Base-by-base conservation (phyloP, 1,140 invertebrate genomes). In the Lutraria rhynchaena region DNA sequence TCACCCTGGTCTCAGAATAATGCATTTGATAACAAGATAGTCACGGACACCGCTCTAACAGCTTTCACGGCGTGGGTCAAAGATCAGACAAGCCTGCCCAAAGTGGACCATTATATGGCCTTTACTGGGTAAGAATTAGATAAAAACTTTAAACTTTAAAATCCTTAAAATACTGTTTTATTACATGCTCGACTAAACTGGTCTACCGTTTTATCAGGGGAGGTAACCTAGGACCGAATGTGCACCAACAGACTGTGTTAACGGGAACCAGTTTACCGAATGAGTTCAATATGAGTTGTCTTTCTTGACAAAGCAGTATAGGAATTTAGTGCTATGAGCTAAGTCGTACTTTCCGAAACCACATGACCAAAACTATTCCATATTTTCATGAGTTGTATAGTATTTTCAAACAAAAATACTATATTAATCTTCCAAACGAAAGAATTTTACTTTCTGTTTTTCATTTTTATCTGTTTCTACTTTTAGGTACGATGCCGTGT, bases 71-170 rank as follows among this genome's bases (percentile, higher is more conserved):
- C n/a, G 13, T 88, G 87, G 87, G 24, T 60, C n/a, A 29, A 58
- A 5, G 5, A 29, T 3, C 55, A 73, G 41, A 73, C 57, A 22
- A 53, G 49, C 53, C 74, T 85, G 24, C 84, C 83, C 5, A 35
- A 29, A 4, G 67, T 82, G 57, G 85, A 88, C 35, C 87, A 86
- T 33, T 75, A 83, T 13, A 88, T 84, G 83, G 49, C 77, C n/a
- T 86, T 86, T 69, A 81, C 83, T 22, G 82, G 82, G 85, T 86
- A 76, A 44, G 19, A n/a, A n/a, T 19, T 29, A 22, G 33, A 37
- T 19, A 37, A 11, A 67, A 33, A 67, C 15, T 33, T 17, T 33
- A 37, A 44, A 31, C 27, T n/a, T n/a, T n/a, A 29, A 60, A 2
- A 60, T 3, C 3, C n/a, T 5, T 60, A 5, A 24, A 15, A n/a